Conservation (phyloP, 2,113 vertebrate species). For the Bufo bufo region DNA sequence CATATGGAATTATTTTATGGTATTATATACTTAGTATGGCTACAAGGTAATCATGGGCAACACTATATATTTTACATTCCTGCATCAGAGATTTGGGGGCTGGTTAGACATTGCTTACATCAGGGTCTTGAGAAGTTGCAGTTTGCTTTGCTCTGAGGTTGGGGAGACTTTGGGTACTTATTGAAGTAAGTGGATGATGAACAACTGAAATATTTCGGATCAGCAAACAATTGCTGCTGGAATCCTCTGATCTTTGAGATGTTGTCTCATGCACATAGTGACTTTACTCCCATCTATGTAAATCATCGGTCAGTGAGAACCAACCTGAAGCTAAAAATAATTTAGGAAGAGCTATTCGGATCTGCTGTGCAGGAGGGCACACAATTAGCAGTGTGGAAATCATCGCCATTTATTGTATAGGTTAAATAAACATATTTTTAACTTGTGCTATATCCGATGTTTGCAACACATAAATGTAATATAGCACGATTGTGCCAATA, state of each 20-base stretch:
- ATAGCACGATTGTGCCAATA: too few relatives aligned
- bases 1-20: too few relatives aligned
- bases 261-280: background rate
- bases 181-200: slow-evolving; percentile 1
- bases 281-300: background rate
- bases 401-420: background rate
- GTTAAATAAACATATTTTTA: background rate
- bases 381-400: background rate
- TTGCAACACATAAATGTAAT: too few relatives aligned
- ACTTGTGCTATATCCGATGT: too few relatives aligned
- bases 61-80: background rate
- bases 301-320: background rate
- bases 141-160: background rate
- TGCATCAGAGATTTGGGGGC: background rate
- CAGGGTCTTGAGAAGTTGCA: background rate
- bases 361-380: background rate
- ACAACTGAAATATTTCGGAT: background rate
- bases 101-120: background rate
- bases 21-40: background rate
- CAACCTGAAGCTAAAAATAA: background rate
- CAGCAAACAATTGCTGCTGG: background rate
- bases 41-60: background rate
- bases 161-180: background rate
- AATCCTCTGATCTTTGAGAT: background rate
- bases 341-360: background rate